Percentiles rank a stretch among this genome's conserved stretches.
Evolutionary conservation across 1,140 invertebrate species (phyloP).

Genomic region (Caenorhabditis elegans): DNA sequence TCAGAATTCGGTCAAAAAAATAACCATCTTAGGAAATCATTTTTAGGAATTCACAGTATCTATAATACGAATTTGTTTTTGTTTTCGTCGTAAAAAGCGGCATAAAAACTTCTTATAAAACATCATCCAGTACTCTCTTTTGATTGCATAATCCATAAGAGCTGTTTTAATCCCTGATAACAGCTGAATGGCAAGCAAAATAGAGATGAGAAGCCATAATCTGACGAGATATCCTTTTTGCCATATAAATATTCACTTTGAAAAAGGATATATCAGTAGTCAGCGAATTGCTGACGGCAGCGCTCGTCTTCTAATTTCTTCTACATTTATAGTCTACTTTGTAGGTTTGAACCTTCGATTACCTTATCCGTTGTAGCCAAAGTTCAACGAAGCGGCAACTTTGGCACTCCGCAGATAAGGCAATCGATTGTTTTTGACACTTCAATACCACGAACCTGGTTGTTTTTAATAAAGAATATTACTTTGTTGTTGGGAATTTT

Average conservation of each 20-base stretch:
- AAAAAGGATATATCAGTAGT: too few relatives aligned
- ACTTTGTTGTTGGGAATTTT: too few relatives aligned
- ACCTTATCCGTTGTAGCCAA: background rate
- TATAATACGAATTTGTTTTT: too few relatives aligned
- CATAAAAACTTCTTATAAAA: background rate
- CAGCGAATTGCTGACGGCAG: too few relatives aligned
- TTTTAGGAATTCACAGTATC: too few relatives aligned
- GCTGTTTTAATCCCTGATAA: background rate
- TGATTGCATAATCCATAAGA: background rate
- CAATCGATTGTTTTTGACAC: background rate
- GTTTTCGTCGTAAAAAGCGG: too few relatives aligned
- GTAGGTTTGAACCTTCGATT: background rate
- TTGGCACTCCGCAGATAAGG: constrained; percentile 1
- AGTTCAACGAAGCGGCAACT: background rate
- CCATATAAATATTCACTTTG: background rate
- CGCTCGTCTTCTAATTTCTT: too few relatives aligned
- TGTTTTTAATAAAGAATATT: too few relatives aligned
- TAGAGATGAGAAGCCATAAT: background rate
- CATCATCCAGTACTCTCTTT: background rate
- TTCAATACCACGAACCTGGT: too few relatives aligned
- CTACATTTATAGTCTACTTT: too few relatives aligned
- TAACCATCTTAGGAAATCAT: too few relatives aligned
- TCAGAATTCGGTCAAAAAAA: too few relatives aligned
- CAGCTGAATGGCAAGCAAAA: background rate
- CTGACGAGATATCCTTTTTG: background rate